Conservation (phyloP, 2,888 invertebrate genomes). For the Elysia crispata region DNA sequence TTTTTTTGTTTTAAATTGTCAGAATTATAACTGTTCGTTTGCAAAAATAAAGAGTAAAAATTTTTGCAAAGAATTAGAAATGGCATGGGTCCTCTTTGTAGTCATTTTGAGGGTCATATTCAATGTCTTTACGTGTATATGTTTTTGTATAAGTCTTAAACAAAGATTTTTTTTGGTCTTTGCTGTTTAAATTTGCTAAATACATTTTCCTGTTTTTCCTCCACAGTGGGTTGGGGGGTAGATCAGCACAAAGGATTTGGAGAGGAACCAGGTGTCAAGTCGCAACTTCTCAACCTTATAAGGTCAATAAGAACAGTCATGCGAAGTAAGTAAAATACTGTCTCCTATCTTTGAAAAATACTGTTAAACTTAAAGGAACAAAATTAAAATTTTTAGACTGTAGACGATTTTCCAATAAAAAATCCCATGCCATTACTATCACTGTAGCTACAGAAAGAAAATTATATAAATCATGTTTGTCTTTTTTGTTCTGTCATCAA, state of each 20-base stretch:
- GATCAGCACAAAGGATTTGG: constrained; percentile 88
- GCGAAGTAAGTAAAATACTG: constrained; percentile 86
- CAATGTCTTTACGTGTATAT: too few relatives aligned
- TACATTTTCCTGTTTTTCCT: constrained; percentile 12
- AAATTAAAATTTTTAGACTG: neutral
- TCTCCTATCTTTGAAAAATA: neutral
- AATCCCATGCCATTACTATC: neutral
- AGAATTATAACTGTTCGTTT: too few relatives aligned
- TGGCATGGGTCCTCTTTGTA: too few relatives aligned
- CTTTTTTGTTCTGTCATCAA: neutral
- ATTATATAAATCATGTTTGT: neutral
- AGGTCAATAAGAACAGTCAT: constrained; percentile 97
- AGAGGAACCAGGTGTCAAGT: constrained; percentile 88
- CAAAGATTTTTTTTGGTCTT: neutral
- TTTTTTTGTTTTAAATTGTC: too few relatives aligned
- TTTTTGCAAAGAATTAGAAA: too few relatives aligned
- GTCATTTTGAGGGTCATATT: too few relatives aligned
- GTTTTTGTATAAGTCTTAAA: too few relatives aligned
- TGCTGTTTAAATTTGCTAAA: neutral
- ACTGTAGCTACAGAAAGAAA: neutral
- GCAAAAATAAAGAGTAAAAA: too few relatives aligned
- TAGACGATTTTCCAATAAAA: neutral
- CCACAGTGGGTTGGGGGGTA: constrained; percentile 92
- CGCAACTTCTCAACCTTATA: constrained; percentile 92
- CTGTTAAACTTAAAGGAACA: neutral